A percentile compares a stretch with the other conserved stretches of the same genome.
Conservation (phyloP, 2,888 invertebrate genomes). For the Parnassius apollo region DNA sequence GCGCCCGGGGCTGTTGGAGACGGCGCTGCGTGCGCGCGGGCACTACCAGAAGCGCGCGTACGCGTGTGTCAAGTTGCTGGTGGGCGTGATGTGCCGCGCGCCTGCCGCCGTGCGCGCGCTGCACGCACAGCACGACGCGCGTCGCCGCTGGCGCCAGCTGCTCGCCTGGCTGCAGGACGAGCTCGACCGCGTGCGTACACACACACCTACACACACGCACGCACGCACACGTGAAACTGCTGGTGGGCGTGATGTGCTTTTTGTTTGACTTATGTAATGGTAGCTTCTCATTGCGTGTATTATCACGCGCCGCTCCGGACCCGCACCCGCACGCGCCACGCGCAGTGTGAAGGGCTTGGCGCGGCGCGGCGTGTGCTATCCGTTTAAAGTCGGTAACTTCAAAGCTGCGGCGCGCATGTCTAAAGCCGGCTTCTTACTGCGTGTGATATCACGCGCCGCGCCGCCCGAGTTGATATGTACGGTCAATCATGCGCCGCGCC, state of each 20-base stretch:
- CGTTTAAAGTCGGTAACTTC: no score
- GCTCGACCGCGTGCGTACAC: constrained; percentile 85
- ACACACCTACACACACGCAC: constrained; percentile 78
- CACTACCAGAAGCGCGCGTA: constrained; percentile 98
- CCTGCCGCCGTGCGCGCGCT: constrained; percentile 90
- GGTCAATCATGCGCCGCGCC: no score
- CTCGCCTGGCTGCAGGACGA: constrained; percentile 98
- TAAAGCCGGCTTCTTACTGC: no score
- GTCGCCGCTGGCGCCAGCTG: constrained; percentile 92
- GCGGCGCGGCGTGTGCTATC: no score
- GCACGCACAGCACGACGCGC: constrained; percentile 88
- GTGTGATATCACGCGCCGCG: no score
- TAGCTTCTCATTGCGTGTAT: no score
- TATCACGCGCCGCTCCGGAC: constrained; percentile 89
- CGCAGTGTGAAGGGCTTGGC: no score
- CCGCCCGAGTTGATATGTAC: no score
- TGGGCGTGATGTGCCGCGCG: constrained; percentile 93
- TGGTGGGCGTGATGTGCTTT: constrained; percentile 91
- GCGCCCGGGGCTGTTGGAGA: constrained; percentile 95
- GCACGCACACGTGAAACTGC: constrained; percentile 97
- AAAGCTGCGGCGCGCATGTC: no score
- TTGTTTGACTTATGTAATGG: no score
- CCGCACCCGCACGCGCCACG: constrained; percentile 85
- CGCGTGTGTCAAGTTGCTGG: constrained; percentile 97
- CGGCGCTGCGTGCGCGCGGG: constrained; percentile 93